Evolutionary conservation across 1,140 invertebrate genomes (phyloP).

Genomic region (Aricia agestis): DNA sequence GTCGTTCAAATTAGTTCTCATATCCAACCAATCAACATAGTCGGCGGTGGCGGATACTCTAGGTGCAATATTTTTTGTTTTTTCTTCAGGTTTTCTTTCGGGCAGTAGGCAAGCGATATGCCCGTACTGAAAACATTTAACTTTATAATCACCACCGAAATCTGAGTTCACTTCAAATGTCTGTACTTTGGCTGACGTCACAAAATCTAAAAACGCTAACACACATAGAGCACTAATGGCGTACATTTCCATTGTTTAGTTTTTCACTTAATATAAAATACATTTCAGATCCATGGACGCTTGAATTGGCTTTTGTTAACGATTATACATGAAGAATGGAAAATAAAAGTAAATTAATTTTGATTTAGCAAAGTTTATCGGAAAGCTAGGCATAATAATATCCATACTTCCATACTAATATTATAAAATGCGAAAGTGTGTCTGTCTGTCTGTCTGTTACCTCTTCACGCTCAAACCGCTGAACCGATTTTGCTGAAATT

Average conservation of each 20-base stretch:
- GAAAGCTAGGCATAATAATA: too few species aligned
- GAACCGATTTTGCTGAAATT: too few species aligned
- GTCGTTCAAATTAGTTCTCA: background rate
- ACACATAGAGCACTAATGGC: background rate
- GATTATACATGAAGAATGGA: too few species aligned
- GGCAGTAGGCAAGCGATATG: constrained; percentile 5
- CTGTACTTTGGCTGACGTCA: background rate
- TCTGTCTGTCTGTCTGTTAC: too few species aligned
- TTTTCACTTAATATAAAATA: too few species aligned
- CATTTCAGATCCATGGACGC: too few species aligned
- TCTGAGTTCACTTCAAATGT: background rate
- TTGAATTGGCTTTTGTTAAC: too few species aligned
- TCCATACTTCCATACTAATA: too few species aligned
- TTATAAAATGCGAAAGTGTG: too few species aligned
- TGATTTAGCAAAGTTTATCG: too few species aligned
- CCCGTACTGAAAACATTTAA: background rate
- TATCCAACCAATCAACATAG: constrained; percentile 10
- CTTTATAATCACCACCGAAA: background rate
- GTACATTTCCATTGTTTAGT: background rate
- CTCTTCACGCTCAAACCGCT: too few species aligned
- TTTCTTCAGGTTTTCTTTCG: background rate
- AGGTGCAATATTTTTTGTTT: background rate
- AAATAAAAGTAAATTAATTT: too few species aligned
- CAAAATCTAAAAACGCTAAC: background rate
- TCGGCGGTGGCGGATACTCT: constrained; percentile 18